These are phyloP conservation scores for Atherinosoma microstoma DNA, from an alignment of 2,797 vertebrate species.

Conservation along the genomic window DNA sequence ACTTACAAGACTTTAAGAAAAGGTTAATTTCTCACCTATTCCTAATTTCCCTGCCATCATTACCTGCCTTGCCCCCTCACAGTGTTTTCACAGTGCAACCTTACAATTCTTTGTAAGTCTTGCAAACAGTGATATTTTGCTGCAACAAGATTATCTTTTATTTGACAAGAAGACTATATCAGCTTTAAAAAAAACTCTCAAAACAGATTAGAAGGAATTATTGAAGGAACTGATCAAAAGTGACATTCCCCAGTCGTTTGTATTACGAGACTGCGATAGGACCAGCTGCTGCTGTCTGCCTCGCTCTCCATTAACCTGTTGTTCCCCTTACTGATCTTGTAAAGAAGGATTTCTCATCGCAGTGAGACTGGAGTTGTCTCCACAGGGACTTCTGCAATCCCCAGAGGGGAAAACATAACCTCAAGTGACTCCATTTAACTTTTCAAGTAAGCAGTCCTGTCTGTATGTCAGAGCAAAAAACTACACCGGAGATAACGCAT, in stretches of 20 bases:
- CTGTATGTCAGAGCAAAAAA: not conserved
- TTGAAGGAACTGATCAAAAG: slow-evolving; percentile 10
- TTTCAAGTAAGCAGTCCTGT: slow-evolving; percentile 7
- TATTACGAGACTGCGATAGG: slow-evolving; percentile 9
- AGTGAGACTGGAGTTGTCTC: slow-evolving; percentile 9
- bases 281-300: slow-evolving; percentile 22
- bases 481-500: not conserved
- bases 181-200: not conserved
- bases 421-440: slow-evolving; percentile 23
- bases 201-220: not conserved
- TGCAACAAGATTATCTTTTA: not conserved
- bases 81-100: not conserved
- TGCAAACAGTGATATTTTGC: not conserved
- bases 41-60: not conserved
- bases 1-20: not conserved
- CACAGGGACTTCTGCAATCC: slow-evolving; percentile 18
- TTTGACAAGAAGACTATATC: not conserved
- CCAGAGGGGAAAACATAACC: slow-evolving; percentile 7
- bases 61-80: not conserved
- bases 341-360: slow-evolving; percentile 42
- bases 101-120: not conserved
- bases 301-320: slow-evolving; percentile 35
- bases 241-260: slow-evolving; percentile 10
- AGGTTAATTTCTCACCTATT: slow-evolving; percentile 11
- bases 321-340: slow-evolving; percentile 41